phyloP scores from a whole-genome alignment of 1,140 invertebrate genomes.

The Drosophila sp. region DNA sequence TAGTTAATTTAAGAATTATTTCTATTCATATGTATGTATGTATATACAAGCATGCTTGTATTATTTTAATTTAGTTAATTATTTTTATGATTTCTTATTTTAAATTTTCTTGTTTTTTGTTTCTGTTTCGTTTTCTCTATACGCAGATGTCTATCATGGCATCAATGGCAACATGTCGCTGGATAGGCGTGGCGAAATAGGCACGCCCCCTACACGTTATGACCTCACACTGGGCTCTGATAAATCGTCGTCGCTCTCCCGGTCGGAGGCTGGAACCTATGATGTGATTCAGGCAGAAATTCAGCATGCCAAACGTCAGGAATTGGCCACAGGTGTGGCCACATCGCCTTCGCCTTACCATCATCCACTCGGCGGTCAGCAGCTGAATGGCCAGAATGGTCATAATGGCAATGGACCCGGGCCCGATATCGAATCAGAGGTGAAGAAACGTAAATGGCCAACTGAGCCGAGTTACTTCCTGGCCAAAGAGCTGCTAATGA shows the following conservation, averaged over 20 bases:
- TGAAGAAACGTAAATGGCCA: conserved; percentile 85
- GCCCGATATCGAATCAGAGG: conserved; percentile 63
- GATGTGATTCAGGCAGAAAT: conserved; percentile 81
- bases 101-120: conserved; percentile 21
- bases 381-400: conserved; percentile 63
- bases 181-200: conserved; percentile 79
- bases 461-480: conserved; percentile 95
- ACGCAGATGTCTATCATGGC: conserved; percentile 75
- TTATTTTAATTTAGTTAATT: conserved; percentile 17
- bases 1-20: not conserved
- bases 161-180: conserved; percentile 83
- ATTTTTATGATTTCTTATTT: conserved; percentile 29
- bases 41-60: not conserved
- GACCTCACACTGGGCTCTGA: conserved; percentile 81
- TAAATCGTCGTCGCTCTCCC: conserved; percentile 81
- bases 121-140: not conserved
- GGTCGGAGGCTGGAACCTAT: conserved; percentile 82
- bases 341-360: conserved; percentile 26
- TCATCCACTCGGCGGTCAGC: not conserved
- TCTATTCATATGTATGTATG: too few relatives aligned
- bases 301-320: conserved; percentile 76
- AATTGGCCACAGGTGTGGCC: conserved; percentile 70
- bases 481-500: conserved; percentile 97
- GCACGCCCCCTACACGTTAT: conserved; percentile 67
- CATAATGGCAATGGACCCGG: conserved; percentile 60